phyloP scores from a whole-genome alignment of 2,888 invertebrate genomes.

The Allygus modestus region DNA sequence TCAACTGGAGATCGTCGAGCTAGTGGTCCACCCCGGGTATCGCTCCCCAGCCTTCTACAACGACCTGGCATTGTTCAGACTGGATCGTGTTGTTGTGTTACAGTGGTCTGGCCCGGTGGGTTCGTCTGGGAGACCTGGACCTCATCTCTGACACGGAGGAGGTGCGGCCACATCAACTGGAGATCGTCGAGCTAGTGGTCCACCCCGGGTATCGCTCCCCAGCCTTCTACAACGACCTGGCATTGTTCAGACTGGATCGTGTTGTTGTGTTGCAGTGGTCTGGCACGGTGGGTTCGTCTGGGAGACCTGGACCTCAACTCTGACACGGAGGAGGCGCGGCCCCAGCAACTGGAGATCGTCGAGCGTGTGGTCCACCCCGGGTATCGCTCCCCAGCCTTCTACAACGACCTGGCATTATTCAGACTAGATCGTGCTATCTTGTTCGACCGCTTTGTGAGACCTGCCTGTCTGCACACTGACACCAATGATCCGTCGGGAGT shows the following conservation, averaged over 20 bases:
- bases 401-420: slow-evolving; percentile 83
- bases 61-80: too few relatives aligned
- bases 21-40: slow-evolving; percentile 78
- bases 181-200: slow-evolving; percentile 74
- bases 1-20: slow-evolving; percentile 75
- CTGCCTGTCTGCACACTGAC: slow-evolving; percentile 78
- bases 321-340: slow-evolving; percentile 72
- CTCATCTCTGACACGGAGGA: slow-evolving; percentile 72
- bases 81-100: neutral
- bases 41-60: slow-evolving; percentile 78
- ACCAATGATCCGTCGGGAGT: too few relatives aligned
- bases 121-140: slow-evolving; percentile 79
- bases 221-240: slow-evolving; percentile 78
- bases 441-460: slow-evolving; percentile 78
- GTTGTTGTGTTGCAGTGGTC: slow-evolving; percentile 72
- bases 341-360: slow-evolving; percentile 76
- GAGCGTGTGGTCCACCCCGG: slow-evolving; percentile 77
- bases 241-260: too few relatives aligned
- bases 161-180: slow-evolving; percentile 77
- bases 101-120: slow-evolving; percentile 76
- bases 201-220: slow-evolving; percentile 79
- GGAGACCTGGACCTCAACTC: slow-evolving; percentile 78
- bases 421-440: slow-evolving; percentile 76
- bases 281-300: slow-evolving; percentile 77
- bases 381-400: slow-evolving; percentile 77